Evolutionary conservation across 2,113 vertebrate species (phyloP), one percentile per base, ranked within the genome.

Genomic region (Sula dactylatra): DNA sequence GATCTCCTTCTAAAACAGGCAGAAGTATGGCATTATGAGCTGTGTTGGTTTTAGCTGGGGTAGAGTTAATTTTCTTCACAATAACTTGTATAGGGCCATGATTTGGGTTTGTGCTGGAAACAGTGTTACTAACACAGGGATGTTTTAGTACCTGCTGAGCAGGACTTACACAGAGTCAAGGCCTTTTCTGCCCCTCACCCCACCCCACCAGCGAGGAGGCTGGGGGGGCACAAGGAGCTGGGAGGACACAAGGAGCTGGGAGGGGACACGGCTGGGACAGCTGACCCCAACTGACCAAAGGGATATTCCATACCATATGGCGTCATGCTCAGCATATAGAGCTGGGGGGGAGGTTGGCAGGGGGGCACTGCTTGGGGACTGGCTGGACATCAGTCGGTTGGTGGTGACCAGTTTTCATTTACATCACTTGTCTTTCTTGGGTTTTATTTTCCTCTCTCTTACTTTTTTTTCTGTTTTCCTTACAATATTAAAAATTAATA

Each of bases 41-140:
- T 66, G 34, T 40, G n/a, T 61, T 70, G 54, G 15, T 25, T 83
- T 29, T 32, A n/a, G 36, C 42, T 82, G 52, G 34, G n/a, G 9
- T 6, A 45, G 13, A n/a, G 19, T 45, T 76, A 7, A n/a, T 19
- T 74, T 79, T 50, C 24, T 66, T 56, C 52, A 54, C 0, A 45
- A n/a, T 2, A 82, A 47, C 42, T 27, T 0, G 3, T 12, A 7
- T 0, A 21, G 49, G 18, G 42, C 47, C 21, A 1, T 29, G 32
- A 22, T 82, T 22, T 82, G 67, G 24, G 32, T 73, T 56, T 69
- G 11, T 58, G 31, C 56, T 56, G 40, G 1, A 71, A 58, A 56
- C 45, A 38, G 17, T 6, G 8, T 6, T 89, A 77, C 1, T 49
- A 36, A n/a, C 3, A 11, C 17, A n/a, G 15, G 10, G 42, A 29